A percentile compares a stretch with the other conserved stretches of the same genome.
phyloP scores from a whole-genome alignment of 1,140 invertebrate species.

The Latrodectus geometricus region DNA sequence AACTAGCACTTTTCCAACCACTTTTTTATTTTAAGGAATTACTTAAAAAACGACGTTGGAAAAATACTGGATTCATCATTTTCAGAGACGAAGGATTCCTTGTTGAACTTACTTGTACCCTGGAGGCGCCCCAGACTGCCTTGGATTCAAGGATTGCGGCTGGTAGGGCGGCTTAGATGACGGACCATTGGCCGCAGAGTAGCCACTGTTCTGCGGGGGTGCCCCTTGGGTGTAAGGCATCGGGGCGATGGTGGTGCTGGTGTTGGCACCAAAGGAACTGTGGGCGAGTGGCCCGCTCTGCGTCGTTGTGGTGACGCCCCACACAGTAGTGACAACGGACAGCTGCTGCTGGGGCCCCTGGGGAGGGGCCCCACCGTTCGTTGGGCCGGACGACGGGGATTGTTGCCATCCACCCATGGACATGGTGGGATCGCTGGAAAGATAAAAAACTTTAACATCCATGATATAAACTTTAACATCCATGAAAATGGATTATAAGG shows the following conservation, averaged over 20 bases:
- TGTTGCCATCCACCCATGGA: constrained; percentile 65
- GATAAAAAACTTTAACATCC: neutral
- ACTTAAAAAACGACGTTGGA: neutral
- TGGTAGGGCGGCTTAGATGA: constrained; percentile 26
- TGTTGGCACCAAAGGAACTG: constrained; percentile 66
- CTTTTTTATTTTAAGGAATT: neutral
- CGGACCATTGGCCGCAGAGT: constrained; percentile 18
- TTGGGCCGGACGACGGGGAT: constrained; percentile 51
- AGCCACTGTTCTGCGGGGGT: constrained; percentile 17
- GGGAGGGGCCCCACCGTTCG: constrained; percentile 4
- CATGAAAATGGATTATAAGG: too few species aligned
- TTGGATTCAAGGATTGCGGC: constrained; percentile 18
- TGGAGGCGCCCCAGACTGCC: constrained; percentile 30
- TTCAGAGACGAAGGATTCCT: neutral
- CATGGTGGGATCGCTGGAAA: constrained; percentile 62
- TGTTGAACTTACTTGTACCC: constrained; percentile 28
- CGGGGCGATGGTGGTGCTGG: constrained; percentile 67
- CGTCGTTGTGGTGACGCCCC: constrained; percentile 68
- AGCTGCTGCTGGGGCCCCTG: constrained; percentile 64
- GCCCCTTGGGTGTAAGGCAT: constrained; percentile 40
- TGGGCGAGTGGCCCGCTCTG: constrained; percentile 68
- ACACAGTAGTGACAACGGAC: constrained; percentile 71
- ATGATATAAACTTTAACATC: too few species aligned
- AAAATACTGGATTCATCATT: neutral
- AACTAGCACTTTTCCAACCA: neutral